These are phyloP conservation scores for Monoplex corrugatus DNA, from an alignment of 2,888 invertebrate genomes.

Conservation along the genomic window DNA sequence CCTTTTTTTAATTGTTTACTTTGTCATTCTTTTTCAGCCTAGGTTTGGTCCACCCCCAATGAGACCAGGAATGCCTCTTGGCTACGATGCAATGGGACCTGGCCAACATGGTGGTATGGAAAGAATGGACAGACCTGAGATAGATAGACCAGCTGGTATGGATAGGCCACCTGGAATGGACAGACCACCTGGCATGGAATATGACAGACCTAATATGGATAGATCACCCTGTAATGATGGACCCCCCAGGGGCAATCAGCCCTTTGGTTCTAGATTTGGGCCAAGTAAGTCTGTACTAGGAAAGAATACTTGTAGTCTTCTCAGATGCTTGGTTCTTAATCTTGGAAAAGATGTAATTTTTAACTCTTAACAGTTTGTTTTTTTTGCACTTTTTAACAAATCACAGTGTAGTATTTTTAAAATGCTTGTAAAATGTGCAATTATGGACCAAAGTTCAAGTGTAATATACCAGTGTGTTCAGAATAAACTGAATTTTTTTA, in stretches of 20 bases:
- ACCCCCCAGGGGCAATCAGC: conserved; percentile 31
- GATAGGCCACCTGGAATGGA: neutral
- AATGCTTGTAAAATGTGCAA: too few species aligned
- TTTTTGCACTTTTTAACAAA: too few species aligned
- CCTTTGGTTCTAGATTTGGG: conserved; percentile 54
- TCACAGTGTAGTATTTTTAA: too few species aligned
- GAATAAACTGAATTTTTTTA: too few species aligned
- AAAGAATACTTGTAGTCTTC: neutral
- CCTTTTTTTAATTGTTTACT: too few species aligned
- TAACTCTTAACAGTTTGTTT: too few species aligned
- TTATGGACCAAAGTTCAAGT: too few species aligned
- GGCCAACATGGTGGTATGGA: neutral
- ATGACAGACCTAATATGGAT: too few species aligned
- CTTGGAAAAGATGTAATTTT: too few species aligned
- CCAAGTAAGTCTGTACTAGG: conserved; percentile 53
- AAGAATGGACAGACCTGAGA: neutral
- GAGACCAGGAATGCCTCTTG: conserved; percentile 37
- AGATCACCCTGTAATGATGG: conserved; percentile 1
- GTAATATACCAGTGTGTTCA: too few species aligned
- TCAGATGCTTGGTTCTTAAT: too few species aligned
- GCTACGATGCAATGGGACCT: conserved; percentile 39
- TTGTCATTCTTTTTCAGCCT: too few species aligned
- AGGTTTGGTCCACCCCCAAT: conserved; percentile 36
- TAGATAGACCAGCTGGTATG: neutral
- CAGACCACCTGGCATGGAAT: neutral